These are phyloP conservation scores for Coronaproctus castanopsis DNA, from an alignment of 2,888 invertebrate genomes.

Conservation along the genomic window DNA sequence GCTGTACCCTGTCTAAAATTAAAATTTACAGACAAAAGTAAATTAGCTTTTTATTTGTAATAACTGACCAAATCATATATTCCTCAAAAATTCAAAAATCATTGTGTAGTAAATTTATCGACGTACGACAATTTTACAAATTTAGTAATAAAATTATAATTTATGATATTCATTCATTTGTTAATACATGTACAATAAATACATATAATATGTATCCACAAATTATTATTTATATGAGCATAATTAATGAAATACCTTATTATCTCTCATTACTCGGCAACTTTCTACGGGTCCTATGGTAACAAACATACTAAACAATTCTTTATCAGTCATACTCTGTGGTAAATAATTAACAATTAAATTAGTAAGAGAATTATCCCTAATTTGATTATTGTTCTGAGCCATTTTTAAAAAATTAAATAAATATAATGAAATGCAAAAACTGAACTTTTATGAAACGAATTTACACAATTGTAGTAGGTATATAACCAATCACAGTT, in stretches of 20 bases:
- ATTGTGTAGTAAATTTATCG: background rate
- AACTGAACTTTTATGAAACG: no score
- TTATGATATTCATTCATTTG: background rate
- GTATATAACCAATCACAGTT: no score
- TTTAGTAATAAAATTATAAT: no score
- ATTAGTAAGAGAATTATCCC: constrained; percentile 37
- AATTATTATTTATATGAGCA: no score
- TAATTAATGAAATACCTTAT: constrained; percentile 56
- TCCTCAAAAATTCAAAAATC: constrained; percentile 21
- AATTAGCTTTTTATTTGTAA: background rate
- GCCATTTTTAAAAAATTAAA: no score
- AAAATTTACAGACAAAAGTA: background rate
- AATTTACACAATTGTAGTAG: no score
- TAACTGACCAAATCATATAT: background rate
- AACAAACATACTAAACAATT: constrained; percentile 70
- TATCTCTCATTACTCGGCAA: constrained; percentile 78
- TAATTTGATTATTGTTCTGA: constrained; percentile 6
- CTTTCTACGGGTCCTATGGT: constrained; percentile 74
- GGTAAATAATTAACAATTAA: constrained; percentile 90
- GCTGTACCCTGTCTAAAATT: constrained; percentile 69
- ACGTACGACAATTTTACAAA: background rate
- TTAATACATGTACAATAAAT: background rate
- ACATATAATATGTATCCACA: no score
- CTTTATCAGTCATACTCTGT: constrained; percentile 79
- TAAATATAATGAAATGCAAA: no score